phyloP scores from a whole-genome alignment of 2,797 vertebrate genomes.

The Lagocephalus sceleratus region DNA sequence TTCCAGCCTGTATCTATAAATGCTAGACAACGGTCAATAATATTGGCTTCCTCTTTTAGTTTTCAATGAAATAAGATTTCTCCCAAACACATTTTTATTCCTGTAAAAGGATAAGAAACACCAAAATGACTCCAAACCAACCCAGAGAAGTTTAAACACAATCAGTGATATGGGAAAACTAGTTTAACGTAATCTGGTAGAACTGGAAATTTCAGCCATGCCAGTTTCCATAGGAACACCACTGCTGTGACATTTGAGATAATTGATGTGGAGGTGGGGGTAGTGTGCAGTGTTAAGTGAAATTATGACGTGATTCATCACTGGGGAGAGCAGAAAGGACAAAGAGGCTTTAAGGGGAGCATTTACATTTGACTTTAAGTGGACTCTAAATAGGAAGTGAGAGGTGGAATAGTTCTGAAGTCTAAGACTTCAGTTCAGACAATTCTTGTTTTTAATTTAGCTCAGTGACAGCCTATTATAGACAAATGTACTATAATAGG shows the following conservation, averaged over 20 bases:
- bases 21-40: too few relatives aligned
- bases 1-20: neutral
- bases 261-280: constrained; percentile 32
- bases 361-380: constrained; percentile 22
- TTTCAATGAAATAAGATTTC: too few relatives aligned
- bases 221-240: constrained; percentile 60
- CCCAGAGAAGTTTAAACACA: too few relatives aligned
- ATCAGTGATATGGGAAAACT: too few relatives aligned
- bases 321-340: constrained; percentile 12
- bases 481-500: too few relatives aligned
- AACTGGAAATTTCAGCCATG: constrained; percentile 1
- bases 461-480: neutral
- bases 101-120: too few relatives aligned
- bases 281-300: constrained; percentile 44
- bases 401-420: constrained; percentile 2
- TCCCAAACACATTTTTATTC: too few relatives aligned
- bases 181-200: too few relatives aligned
- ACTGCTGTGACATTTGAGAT: constrained; percentile 47
- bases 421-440: constrained; percentile 1
- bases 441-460: constrained; percentile 8
- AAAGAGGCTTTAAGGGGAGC: constrained; percentile 8
- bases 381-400: constrained; percentile 18
- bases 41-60: too few relatives aligned
- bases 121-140: too few relatives aligned
- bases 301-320: constrained; percentile 46